phyloP scores from a whole-genome alignment of 2,888 invertebrate species.

The Gortyna flavago region DNA sequence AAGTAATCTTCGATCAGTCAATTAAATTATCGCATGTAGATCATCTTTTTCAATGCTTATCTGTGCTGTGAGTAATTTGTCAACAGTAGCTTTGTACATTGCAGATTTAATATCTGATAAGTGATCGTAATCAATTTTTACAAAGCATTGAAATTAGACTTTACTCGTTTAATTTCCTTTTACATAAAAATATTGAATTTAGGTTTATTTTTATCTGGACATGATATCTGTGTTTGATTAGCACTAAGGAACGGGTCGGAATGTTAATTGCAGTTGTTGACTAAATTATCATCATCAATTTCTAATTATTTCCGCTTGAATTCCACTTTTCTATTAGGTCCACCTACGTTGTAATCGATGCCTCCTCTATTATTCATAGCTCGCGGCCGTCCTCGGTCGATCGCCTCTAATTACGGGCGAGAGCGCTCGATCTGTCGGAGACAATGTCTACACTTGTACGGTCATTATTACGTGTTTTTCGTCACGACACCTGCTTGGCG shows the following conservation, averaged over 20 bases:
- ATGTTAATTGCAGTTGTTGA: conserved; percentile 6
- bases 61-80: conserved; percentile 45
- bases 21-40: conserved; percentile 56
- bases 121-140: conserved; percentile 59
- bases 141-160: conserved; percentile 47
- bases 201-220: conserved; percentile 38
- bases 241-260: conserved; percentile 3
- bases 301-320: conserved; percentile 7
- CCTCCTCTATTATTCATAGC: conserved; percentile 63
- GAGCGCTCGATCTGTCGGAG: conserved; percentile 76
- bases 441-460: conserved; percentile 82
- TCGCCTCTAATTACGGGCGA: conserved; percentile 80
- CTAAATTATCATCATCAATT: conserved; percentile 21
- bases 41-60: conserved; percentile 47
- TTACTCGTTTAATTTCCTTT: conserved; percentile 42
- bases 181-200: conserved; percentile 20
- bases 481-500: conserved; percentile 81
- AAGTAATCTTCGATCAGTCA: conserved; percentile 57
- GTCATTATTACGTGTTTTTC: conserved; percentile 81
- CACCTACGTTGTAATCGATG: conserved; percentile 8
- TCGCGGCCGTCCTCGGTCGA: conserved; percentile 70
- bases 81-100: conserved; percentile 57
- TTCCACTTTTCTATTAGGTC: conserved; percentile 3
- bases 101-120: conserved; percentile 54
- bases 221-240: conserved; percentile 55